Conservation (phyloP, 2,113 vertebrate genomes). For the Carassius carassius region DNA sequence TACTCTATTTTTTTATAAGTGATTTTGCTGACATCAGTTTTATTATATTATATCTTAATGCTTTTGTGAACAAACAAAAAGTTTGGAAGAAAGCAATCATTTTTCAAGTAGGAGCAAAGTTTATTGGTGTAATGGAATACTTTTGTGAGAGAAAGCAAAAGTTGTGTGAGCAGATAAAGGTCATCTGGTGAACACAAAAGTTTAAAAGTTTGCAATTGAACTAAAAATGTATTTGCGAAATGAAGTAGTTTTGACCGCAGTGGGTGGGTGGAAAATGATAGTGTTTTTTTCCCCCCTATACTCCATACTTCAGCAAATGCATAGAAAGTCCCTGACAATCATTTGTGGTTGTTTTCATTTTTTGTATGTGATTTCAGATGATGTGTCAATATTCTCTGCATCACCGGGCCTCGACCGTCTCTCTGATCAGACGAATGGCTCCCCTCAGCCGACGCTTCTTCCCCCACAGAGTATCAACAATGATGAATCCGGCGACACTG, state of each 20-base stretch:
- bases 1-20: background rate
- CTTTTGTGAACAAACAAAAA: background rate
- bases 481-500: constrained; percentile 57
- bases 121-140: background rate
- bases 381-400: constrained; percentile 67
- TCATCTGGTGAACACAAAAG: background rate
- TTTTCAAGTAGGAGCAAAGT: too few relatives aligned
- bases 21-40: background rate
- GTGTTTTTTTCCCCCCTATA: background rate
- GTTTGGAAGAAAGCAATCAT: background rate
- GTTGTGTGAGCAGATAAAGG: too few relatives aligned
- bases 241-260: background rate
- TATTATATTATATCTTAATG: background rate
- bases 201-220: background rate
- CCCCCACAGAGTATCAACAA: constrained; percentile 64
- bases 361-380: constrained; percentile 65
- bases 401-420: constrained; percentile 62
- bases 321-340: background rate
- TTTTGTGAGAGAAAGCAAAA: too few relatives aligned
- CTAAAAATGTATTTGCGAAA: background rate
- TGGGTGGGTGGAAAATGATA: background rate
- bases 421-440: constrained; percentile 66
- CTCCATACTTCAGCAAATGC: background rate
- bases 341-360: background rate
- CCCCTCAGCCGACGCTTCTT: constrained; percentile 17